Percentiles rank a stretch among this genome's conserved stretches.
Conservation (phyloP, 2,797 vertebrate genomes). For the Phyllotis vaccarum region DNA sequence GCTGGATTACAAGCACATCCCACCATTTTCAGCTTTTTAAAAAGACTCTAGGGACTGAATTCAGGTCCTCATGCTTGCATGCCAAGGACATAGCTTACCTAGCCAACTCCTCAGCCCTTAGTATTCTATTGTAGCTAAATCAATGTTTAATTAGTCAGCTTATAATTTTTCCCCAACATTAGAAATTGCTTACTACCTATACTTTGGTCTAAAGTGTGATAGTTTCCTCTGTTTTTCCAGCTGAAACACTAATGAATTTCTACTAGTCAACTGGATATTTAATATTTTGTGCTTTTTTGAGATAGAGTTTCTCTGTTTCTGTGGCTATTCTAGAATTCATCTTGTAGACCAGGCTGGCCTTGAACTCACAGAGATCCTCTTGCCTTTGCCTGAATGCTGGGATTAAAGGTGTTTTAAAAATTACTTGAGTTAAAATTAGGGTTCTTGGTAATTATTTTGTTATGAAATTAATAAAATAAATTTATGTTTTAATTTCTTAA, state of each 20-base stretch:
- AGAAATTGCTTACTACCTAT: constrained; percentile 93
- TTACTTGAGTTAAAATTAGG: constrained; percentile 9
- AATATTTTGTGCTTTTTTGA: not conserved
- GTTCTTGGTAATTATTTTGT: constrained; percentile 43
- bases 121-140: constrained; percentile 89
- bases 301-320: not conserved
- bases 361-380: not conserved
- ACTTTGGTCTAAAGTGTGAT: constrained; percentile 91
- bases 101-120: too few species aligned
- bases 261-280: constrained; percentile 81
- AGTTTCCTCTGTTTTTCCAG: constrained; percentile 70
- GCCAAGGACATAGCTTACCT: not conserved
- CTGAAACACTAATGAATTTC: constrained; percentile 85
- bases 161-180: constrained; percentile 89
- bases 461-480: constrained; percentile 24
- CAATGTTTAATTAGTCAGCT: constrained; percentile 90
- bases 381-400: not conserved
- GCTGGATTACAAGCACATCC: too few species aligned
- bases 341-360: not conserved
- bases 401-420: constrained; percentile 26
- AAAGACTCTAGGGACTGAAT: not conserved
- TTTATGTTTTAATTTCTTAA: constrained; percentile 31
- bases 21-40: not conserved
- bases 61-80: not conserved
- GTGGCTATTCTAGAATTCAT: not conserved